These are phyloP conservation scores for Chunga burmeisteri DNA, from an alignment of 2,113 vertebrate genomes.

Conservation along the genomic window DNA sequence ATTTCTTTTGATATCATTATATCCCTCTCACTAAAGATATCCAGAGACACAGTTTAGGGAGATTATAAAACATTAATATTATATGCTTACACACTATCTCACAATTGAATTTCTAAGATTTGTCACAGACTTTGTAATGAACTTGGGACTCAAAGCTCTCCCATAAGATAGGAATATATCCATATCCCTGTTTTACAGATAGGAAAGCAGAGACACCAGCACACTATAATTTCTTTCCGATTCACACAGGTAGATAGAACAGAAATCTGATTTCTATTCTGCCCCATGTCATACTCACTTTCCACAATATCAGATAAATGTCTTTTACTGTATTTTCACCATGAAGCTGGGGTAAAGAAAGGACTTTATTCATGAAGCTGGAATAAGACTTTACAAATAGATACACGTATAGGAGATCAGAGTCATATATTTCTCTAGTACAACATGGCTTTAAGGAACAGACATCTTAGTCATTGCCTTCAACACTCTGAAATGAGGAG, in stretches of 20 bases:
- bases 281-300: not conserved
- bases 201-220: not conserved
- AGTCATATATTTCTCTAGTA: not conserved
- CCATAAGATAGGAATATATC: not conserved
- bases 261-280: not conserved
- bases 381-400: not conserved
- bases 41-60: not conserved
- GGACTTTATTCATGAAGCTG: not conserved
- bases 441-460: not conserved
- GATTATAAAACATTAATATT: conserved; percentile 4
- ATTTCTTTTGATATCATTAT: not conserved
- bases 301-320: not conserved
- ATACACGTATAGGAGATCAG: not conserved
- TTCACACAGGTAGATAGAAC: not conserved
- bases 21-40: not conserved
- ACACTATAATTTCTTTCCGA: not conserved
- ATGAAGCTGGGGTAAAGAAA: not conserved
- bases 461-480: not conserved
- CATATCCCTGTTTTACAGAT: not conserved
- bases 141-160: not conserved
- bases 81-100: not conserved
- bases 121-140: not conserved
- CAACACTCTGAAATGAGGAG: not conserved
- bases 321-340: not conserved
- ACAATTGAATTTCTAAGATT: not conserved